Conservation (phyloP, 2,888 invertebrate species). For the Clanis bilineata region DNA sequence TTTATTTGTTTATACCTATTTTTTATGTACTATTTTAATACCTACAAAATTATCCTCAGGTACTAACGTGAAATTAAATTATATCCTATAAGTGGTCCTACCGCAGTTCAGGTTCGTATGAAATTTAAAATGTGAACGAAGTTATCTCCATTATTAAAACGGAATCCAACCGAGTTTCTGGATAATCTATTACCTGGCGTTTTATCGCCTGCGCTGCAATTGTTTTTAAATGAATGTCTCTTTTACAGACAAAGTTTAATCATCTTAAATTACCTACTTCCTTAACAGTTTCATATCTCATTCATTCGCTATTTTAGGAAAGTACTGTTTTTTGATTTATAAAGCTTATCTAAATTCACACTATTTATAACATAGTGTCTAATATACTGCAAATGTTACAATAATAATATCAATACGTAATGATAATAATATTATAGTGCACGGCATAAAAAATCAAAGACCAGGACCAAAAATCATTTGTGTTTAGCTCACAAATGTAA, state of each 20-base stretch:
- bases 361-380: no score
- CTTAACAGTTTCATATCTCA: neutral
- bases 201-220: conserved; percentile 8
- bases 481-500: no score
- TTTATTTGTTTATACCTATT: no score
- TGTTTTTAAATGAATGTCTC: conserved; percentile 4
- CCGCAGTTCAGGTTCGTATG: neutral
- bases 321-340: neutral
- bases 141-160: conserved; percentile 1
- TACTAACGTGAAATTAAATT: neutral
- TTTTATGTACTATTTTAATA: no score
- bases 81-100: neutral
- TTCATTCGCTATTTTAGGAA: neutral
- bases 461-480: no score
- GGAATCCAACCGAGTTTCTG: neutral
- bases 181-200: conserved; percentile 5
- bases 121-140: neutral
- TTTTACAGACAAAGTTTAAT: conserved; percentile 3
- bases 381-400: no score
- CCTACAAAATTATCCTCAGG: neutral
- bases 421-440: no score
- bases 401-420: no score
- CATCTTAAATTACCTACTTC: conserved; percentile 1
- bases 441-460: no score
- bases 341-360: neutral